Evolutionary conservation across 2,113 vertebrate species (phyloP).

Genomic region (Gymnocephalus cernua): DNA sequence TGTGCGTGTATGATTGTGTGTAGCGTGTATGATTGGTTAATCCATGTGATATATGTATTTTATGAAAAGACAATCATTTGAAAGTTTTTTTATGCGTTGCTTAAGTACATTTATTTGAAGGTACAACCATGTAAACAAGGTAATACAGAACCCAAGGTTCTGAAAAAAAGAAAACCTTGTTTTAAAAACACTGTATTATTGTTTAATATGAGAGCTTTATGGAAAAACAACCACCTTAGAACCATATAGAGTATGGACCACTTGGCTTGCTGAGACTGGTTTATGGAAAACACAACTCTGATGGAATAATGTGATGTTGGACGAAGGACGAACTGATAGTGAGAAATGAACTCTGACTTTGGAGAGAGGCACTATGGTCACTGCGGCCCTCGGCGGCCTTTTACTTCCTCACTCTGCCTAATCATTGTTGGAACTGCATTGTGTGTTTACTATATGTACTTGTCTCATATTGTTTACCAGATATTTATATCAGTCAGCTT

Average conservation of each 20-base stretch:
- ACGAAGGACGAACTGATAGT: slow-evolving; percentile 45
- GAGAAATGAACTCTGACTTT: slow-evolving; percentile 64
- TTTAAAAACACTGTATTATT: slow-evolving; percentile 71
- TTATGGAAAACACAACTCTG: slow-evolving; percentile 40
- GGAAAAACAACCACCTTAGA: slow-evolving; percentile 60
- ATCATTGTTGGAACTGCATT: slow-evolving; percentile 71
- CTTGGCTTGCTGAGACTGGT: slow-evolving; percentile 57
- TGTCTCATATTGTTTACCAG: slow-evolving; percentile 79
- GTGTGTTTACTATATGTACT: slow-evolving; percentile 77
- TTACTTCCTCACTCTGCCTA: slow-evolving; percentile 65
- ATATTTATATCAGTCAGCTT: slow-evolving; percentile 80
- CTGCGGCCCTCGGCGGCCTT: slow-evolving; percentile 58
- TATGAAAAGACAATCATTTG: slow-evolving; percentile 84
- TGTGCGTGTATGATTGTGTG: slow-evolving; percentile 62
- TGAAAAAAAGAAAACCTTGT: slow-evolving; percentile 60
- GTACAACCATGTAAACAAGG: slow-evolving; percentile 55
- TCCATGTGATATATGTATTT: slow-evolving; percentile 70
- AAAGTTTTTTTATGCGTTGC: slow-evolving; percentile 65
- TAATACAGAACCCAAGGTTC: slow-evolving; percentile 51
- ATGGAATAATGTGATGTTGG: slow-evolving; percentile 46
- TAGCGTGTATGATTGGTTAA: slow-evolving; percentile 55
- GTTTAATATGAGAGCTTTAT: slow-evolving; percentile 76
- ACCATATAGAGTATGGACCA: slow-evolving; percentile 59
- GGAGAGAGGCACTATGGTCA: slow-evolving; percentile 38
- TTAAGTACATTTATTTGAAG: slow-evolving; percentile 66